Base-by-base conservation (phyloP, 2,113 vertebrate species). In the Indri indri region DNA sequence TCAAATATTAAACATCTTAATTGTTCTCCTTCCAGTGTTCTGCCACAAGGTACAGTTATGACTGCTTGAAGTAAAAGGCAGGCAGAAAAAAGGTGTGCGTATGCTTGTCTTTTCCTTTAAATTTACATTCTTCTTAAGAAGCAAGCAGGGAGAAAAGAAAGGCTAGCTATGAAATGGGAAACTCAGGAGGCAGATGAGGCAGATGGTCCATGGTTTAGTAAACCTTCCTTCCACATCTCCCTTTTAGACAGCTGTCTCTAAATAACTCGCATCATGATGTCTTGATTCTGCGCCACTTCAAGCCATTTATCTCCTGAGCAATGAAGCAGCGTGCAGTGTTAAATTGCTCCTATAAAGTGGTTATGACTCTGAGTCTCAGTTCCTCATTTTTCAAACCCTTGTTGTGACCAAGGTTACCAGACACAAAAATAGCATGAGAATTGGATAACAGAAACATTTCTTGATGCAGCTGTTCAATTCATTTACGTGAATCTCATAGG, bases 301-400 rank as follows among this genome's bases (percentile, higher is more conserved):
- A 50, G 37, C 2, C 12, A 45, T 74, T 74, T 22, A 34, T 95
- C 76, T 88, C 82, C n/a, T 40, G 77, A 94, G 71, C 90, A 92
- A 86, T 50, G 68, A 91, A 76, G 71, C 81, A 37, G 77, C 2
- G 0, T 61, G 25, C 3, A 47, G n/a, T 84, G 66, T 73, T 94
- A 77, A 91, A 79, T 85, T 61, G 40, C 83, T 93, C 70, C n/a
- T 88, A 40, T 54, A 80, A 95, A 87, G 50, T 70, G 79, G 34
- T 10, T 12, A 74, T 95, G 95, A 89, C 73, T 96, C 37, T 95
- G 63, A 37, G 81, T 96, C 79, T 96, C 90, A 90, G 63, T 97
- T 96, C 96, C 96, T 96, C 76, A 93, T 97, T 97, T 97, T 97
- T 91, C 20, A 95, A 93, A 93, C 23, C 13, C 57, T 92, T 92